Base-by-base conservation (phyloP, 2,888 invertebrate species). In the Oegoconia quadripuncta region DNA sequence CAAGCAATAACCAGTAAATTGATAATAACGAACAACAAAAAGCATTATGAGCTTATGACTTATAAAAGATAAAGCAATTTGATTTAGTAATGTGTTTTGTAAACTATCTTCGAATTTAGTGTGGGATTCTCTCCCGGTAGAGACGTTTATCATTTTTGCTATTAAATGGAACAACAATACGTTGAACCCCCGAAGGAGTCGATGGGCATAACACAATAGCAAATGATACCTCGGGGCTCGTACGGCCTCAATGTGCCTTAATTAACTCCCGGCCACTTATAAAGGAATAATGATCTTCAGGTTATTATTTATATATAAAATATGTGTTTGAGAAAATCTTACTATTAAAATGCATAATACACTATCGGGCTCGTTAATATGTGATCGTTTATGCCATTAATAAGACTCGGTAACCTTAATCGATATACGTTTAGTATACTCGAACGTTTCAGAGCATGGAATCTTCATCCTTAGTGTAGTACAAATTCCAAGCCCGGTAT, bases 121-220 rank as follows among this genome's bases (percentile, higher is more conserved):
- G 65, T 59, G 55, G 58, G 53, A 62, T 64, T 52, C 41, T 55
- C 57, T 78, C 79, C 76, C 79, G 48, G 63, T 61, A 66, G 78
- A 64, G 62, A 64, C 84, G 86, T 87, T 87, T 82, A 84, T 87
- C 86, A 86, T 86, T 83, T 86, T 79, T 70, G 82, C 82, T 78
- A 84, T 86, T 84, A 84, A 83, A 73, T 53, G 55, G 64, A 74
- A 66, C 74, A 78, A 82, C 78, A 84, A 81, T 78, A 70, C 69
- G 55, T 50, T 52, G 64, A 70, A 74, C 74, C 83, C 78, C 79
- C 78, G 72, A 77, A 86, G 82, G 79, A 84, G 72, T 68, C 73
- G 66, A 75, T 71, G 74, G 75, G 75, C 73, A 70, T 73, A 73
- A 79, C 74, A 84, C 84, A 86, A 87, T 77, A 82, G 79, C 76